Conservation (phyloP, 2,888 invertebrate genomes). For the Timandra comae region DNA sequence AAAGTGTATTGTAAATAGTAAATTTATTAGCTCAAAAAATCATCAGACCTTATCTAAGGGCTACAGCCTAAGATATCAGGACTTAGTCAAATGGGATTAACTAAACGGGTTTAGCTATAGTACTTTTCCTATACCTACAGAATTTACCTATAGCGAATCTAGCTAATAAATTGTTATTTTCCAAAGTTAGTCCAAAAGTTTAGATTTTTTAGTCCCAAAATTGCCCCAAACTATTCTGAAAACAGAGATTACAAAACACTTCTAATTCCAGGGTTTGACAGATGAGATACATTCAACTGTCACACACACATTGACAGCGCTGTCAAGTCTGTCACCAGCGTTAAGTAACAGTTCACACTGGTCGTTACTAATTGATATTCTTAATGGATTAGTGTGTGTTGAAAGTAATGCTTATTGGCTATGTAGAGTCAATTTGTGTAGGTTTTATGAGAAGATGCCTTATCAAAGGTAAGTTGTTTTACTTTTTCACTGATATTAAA, state of each 20-base stretch:
- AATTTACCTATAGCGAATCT: too few species aligned
- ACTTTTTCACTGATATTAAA: background rate
- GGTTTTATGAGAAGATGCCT: constrained; percentile 57
- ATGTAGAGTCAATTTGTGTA: constrained; percentile 80
- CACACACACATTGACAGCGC: constrained; percentile 81
- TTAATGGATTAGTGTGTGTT: constrained; percentile 79
- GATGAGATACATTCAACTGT: constrained; percentile 87
- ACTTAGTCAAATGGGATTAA: too few species aligned
- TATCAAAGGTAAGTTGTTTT: constrained; percentile 51
- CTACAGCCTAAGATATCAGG: too few species aligned
- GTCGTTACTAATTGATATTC: constrained; percentile 68
- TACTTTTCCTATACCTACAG: too few species aligned
- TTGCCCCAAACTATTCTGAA: background rate
- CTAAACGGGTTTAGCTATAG: too few species aligned
- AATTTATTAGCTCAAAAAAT: too few species aligned
- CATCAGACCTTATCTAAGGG: too few species aligned
- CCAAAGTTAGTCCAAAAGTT: too few species aligned
- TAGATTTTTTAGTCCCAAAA: too few species aligned
- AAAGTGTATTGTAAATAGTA: too few species aligned
- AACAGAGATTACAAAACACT: background rate
- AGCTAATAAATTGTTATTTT: too few species aligned
- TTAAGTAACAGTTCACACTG: constrained; percentile 80
- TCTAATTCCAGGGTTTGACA: constrained; percentile 77
- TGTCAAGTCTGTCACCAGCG: constrained; percentile 76
- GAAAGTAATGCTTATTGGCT: constrained; percentile 89